Evolutionary conservation across 2,888 invertebrate genomes (phyloP).

Genomic region (Eupithecia inturbata): DNA sequence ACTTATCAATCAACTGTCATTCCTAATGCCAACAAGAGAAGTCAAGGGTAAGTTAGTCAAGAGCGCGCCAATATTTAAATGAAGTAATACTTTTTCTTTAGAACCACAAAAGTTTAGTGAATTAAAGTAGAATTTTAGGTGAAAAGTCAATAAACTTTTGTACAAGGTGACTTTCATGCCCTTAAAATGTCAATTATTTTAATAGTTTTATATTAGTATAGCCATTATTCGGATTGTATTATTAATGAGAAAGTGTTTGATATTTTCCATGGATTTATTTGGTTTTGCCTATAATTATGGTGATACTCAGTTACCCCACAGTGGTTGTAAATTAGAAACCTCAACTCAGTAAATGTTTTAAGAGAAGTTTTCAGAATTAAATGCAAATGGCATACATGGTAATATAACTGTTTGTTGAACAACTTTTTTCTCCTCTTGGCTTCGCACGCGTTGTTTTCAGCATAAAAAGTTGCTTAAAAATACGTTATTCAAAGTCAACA

Average conservation of each 20-base stretch:
- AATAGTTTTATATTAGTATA: constrained; percentile 7
- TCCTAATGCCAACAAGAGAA: too few relatives aligned
- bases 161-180: constrained; percentile 7
- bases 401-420: too few relatives aligned
- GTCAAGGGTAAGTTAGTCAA: too few relatives aligned
- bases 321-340: not conserved
- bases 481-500: too few relatives aligned
- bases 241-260: not conserved
- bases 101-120: not conserved
- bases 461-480: too few relatives aligned
- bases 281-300: not conserved
- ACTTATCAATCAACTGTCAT: too few relatives aligned
- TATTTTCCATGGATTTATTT: not conserved
- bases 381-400: too few relatives aligned
- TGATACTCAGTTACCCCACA: not conserved
- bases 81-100: too few relatives aligned
- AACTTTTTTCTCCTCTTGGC: too few relatives aligned
- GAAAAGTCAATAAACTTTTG: not conserved
- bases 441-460: too few relatives aligned
- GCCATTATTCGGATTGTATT: constrained; percentile 8
- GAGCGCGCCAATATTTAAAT: too few relatives aligned
- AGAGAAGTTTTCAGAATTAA: too few relatives aligned
- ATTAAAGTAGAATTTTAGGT: not conserved
- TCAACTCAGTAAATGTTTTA: not conserved
- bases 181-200: not conserved